Conservation (phyloP, 1,140 invertebrate genomes). For the Leucophenga varia region DNA sequence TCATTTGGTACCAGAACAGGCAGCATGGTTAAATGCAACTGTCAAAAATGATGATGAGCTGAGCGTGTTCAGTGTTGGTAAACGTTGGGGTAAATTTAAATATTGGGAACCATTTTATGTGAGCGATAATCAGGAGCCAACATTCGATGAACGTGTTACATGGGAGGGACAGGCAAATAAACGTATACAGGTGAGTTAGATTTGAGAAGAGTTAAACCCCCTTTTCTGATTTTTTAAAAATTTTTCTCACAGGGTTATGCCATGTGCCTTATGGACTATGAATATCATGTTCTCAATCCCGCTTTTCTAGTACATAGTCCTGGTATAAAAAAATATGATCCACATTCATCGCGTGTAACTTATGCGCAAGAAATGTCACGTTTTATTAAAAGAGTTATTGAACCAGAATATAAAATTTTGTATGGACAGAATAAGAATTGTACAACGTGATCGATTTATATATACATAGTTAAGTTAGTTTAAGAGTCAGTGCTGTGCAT, state of each 20-base stretch:
- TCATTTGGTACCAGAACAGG: constrained; percentile 79
- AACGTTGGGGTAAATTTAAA: constrained; percentile 69
- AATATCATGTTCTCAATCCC: constrained; percentile 51
- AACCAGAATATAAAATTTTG: constrained; percentile 41
- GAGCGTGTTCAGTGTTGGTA: constrained; percentile 76
- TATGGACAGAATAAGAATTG: constrained; percentile 35
- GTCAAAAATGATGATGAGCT: constrained; percentile 61
- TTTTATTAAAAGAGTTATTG: constrained; percentile 38
- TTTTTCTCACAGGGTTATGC: constrained; percentile 38
- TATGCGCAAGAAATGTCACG: constrained; percentile 36
- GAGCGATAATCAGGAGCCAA: constrained; percentile 79
- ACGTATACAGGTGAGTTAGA: constrained; percentile 79
- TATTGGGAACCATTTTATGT: constrained; percentile 91
- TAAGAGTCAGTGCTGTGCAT: too few species aligned
- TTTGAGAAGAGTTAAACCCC: neutral
- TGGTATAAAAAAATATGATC: constrained; percentile 37
- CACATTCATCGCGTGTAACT: constrained; percentile 3
- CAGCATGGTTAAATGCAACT: constrained; percentile 72
- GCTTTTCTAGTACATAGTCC: constrained; percentile 54
- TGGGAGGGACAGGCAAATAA: constrained; percentile 90
- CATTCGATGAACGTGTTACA: constrained; percentile 83
- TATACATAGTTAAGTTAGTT: too few species aligned
- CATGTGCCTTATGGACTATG: constrained; percentile 54
- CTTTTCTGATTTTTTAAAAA: too few species aligned
- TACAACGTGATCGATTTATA: constrained; percentile 30